Base-by-base conservation (phyloP, 2,888 invertebrate species). In the Pollenia labialis region DNA sequence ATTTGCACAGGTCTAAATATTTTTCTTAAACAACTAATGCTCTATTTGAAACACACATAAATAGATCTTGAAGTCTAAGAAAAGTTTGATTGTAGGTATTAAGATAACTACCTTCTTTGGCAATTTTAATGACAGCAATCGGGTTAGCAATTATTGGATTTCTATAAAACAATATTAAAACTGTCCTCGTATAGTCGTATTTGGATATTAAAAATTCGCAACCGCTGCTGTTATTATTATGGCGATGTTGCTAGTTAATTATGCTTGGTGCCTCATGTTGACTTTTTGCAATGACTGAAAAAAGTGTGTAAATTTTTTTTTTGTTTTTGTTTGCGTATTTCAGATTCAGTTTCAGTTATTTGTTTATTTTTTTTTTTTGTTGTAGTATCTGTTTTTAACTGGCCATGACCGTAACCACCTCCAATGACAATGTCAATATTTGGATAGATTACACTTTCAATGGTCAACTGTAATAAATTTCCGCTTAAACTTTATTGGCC, bases 321-420 rank as follows among this genome's bases (percentile, higher is more conserved):
- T 23, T 23, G 1, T 32, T 0, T 32, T 32, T 32, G 0, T 32
- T 32, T 32, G 6, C 6, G 4, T 50, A 3, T 60, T 52, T 42
- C 44, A 72, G 54, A 52, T 62, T 71, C 62, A 14, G 12, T 71
- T 71, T 62, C 40, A 66, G 50, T 74, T 56, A 56, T 71, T 60
- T 56, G 54, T 50, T 62, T 71, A 46, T 54, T 75, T 14, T 71
- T 42, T 3, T 54, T 32, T 75, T 14, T 71, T 42, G 6, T 54
- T 32, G 12, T 64, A 44, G 11, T 52, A 71, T 71, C 48, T 56
- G 60, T 52, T 71, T 72, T 60, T 64, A 76, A 54, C 48, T 87
- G 86, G 60, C 86, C 83, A 60, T 86, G 82, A 79, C 64, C 71
- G 46, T 81, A 71, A 60, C 86, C 64, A 64, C 69, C 58, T 74